Evolutionary conservation across 2,888 invertebrate genomes (phyloP).

Genomic region (Andrena bucephala): DNA sequence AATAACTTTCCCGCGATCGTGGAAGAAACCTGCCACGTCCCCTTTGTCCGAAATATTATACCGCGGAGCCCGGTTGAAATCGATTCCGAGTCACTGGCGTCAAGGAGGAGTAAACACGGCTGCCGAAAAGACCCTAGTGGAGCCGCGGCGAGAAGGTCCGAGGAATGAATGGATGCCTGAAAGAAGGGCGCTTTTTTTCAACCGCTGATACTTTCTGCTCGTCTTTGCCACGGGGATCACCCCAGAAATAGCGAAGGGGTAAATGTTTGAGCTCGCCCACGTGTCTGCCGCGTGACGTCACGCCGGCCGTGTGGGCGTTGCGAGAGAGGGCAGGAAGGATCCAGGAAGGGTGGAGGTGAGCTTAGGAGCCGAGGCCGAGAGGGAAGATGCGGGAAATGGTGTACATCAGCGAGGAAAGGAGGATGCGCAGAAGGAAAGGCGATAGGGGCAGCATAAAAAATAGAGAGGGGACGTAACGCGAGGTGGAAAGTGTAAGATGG

Average conservation of each 20-base stretch:
- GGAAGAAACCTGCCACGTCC: neutral
- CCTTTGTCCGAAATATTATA: neutral
- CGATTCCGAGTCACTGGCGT: slow-evolving; percentile 14
- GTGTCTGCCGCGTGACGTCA: slow-evolving; percentile 83
- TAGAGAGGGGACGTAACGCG: neutral
- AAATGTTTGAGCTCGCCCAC: slow-evolving; percentile 83
- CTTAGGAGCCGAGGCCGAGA: slow-evolving; percentile 78
- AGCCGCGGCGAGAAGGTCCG: slow-evolving; percentile 4
- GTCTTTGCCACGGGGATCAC: slow-evolving; percentile 26
- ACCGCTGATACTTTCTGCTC: slow-evolving; percentile 23
- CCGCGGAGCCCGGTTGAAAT: slow-evolving; percentile 24
- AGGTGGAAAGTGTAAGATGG: neutral
- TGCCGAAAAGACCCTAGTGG: slow-evolving; percentile 17
- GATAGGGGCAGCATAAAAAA: neutral
- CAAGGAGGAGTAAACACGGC: slow-evolving; percentile 36
- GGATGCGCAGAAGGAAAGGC: neutral
- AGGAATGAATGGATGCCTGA: slow-evolving; percentile 16
- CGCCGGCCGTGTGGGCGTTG: slow-evolving; percentile 84
- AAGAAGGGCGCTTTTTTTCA: slow-evolving; percentile 28
- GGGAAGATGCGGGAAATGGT: slow-evolving; percentile 12
- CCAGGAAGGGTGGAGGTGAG: slow-evolving; percentile 76
- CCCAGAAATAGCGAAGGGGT: slow-evolving; percentile 72
- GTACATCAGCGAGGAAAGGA: neutral
- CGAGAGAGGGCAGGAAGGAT: slow-evolving; percentile 67
- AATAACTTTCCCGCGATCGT: too few species aligned